Evolutionary conservation across 2,888 invertebrate genomes (phyloP), one percentile per base, ranked within the genome.

Genomic region (Yponomeuta evonymella): DNA sequence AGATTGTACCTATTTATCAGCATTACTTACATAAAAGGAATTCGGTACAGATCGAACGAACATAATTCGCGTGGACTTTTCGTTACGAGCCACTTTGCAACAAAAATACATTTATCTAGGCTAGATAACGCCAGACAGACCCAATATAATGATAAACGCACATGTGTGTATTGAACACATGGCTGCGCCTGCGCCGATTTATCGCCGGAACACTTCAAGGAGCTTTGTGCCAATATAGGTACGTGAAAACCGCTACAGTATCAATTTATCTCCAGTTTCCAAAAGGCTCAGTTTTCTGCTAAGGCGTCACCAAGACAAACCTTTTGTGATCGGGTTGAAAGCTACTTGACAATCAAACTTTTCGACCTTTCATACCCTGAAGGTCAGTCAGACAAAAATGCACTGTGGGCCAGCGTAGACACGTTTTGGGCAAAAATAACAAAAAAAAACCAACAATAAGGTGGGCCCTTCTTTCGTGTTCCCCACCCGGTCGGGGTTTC

Each of bases 361-460:
- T 33, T 65, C 65, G 33, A 30, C 65, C 29, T 65, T 33, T 11
- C 65, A 33, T 33, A 33, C 6, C 10, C 65, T 12, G 65, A 15
- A 58, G 30, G 65, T 65, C 65, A 1, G 65, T 65, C 65, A 29
- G 65, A 30, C 65, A 33, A 65, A 33, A 65, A 29, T 33, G 65
- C 65, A 29, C 33, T 30, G 30, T 67, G n/a, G 15, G 43, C 15
- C 6, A 11, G 15, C 48, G 65, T 29, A 9, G 48, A 43, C 67
- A 48, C 11, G 67, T 67, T 67, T 67, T 67, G 23, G 65, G 65
- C 65, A 12, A 29, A 67, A 30, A 65, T 30, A 3, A 43, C n/a
- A 43, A 43, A 86, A 84, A 89, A 90, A 89, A 90, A 89, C 88
- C 81, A 78, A 78, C 79, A 82, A 82, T 83, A 84, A 85, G 83